Conservation (phyloP, 1,140 invertebrate species). For the Portunus trituberculatus region DNA sequence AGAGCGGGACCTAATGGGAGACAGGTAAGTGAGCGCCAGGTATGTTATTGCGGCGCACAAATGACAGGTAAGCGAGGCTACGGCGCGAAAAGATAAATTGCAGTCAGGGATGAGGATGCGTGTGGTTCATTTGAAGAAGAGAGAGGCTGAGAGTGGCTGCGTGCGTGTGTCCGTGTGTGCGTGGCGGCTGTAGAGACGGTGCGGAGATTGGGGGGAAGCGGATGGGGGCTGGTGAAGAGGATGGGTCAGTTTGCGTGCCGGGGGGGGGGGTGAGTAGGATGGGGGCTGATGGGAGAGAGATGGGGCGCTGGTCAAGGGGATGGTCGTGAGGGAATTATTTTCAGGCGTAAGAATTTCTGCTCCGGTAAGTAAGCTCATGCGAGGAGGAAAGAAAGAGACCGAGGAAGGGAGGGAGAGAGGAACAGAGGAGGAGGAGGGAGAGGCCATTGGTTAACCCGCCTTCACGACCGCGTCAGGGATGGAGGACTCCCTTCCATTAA, state of each 20-base stretch:
- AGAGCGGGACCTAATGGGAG: not conserved
- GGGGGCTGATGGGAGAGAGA: not conserved
- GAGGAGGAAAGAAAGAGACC: not conserved
- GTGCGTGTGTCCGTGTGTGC: not conserved
- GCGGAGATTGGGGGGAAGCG: not conserved
- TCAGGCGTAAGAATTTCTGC: slow-evolving; percentile 11
- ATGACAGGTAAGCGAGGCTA: not conserved
- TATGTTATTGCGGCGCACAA: not conserved
- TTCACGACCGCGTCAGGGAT: not conserved
- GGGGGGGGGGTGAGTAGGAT: not conserved
- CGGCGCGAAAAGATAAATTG: not conserved
- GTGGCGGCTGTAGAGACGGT: not conserved
- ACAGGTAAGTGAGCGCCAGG: not conserved
- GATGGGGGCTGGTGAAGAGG: not conserved
- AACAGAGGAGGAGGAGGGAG: not conserved
- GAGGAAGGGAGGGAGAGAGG: not conserved
- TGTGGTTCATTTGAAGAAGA: not conserved
- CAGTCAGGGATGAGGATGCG: not conserved
- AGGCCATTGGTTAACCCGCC: not conserved
- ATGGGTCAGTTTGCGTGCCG: not conserved
- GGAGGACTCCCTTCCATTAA: not conserved
- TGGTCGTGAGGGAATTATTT: slow-evolving; percentile 22
- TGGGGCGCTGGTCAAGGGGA: not conserved
- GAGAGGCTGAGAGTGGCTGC: too few relatives aligned
- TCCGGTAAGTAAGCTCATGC: not conserved